phyloP scores from a whole-genome alignment of 2,888 invertebrate genomes.

The Lepidocyrtinus sp. region DNA sequence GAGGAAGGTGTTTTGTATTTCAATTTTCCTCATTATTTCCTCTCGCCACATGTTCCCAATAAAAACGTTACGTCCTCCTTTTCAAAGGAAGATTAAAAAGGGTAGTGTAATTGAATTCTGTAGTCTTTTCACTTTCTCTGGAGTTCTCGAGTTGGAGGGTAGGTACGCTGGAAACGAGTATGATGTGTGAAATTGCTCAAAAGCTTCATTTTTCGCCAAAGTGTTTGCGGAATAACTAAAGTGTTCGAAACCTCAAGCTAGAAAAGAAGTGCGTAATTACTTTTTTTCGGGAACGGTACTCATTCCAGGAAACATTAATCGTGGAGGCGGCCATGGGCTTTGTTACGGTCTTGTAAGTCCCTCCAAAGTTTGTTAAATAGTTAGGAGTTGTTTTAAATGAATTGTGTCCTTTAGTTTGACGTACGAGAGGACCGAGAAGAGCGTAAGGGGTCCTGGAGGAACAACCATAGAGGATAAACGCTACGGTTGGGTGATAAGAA shows the following conservation, averaged over 20 bases:
- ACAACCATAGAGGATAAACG: conserved; percentile 22
- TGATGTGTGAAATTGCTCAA: background rate
- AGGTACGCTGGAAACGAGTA: background rate
- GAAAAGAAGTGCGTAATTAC: too few species aligned
- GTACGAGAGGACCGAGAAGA: conserved; percentile 42
- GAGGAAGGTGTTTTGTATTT: background rate
- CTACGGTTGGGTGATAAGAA: conserved; percentile 48
- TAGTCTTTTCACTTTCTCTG: background rate
- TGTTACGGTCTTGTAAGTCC: conserved; percentile 49
- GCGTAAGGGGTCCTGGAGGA: conserved; percentile 31
- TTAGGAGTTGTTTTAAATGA: too few species aligned
- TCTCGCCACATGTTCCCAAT: background rate
- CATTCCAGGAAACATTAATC: too few species aligned
- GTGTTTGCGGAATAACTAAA: background rate
- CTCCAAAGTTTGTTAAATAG: background rate
- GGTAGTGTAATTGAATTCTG: background rate
- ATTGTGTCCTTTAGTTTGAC: conserved; percentile 43
- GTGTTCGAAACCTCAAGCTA: too few species aligned
- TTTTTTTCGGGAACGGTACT: too few species aligned
- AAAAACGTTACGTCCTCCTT: background rate
- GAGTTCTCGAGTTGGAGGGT: too few species aligned
- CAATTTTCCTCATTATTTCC: background rate
- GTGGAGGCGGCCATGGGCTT: too few species aligned
- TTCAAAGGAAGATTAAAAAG: background rate
- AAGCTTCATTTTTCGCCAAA: background rate